Base-by-base conservation (phyloP, 1,140 invertebrate genomes). In the Acromyrmex echinatior region DNA sequence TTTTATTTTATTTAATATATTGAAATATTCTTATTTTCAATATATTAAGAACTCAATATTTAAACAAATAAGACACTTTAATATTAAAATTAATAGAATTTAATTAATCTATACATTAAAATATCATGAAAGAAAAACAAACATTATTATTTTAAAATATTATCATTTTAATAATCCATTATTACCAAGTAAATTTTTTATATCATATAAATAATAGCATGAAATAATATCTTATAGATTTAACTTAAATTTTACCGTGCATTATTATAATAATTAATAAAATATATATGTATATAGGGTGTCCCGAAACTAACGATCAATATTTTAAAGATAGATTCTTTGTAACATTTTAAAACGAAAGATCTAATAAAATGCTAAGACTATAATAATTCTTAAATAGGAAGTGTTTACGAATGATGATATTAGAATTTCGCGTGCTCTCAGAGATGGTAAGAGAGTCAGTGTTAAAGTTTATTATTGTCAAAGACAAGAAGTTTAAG, bases 1-100 rank as follows among this genome's bases (percentile, higher is more conserved):
- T n/a, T 63, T 78, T 31, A 45, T 45, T 25, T 45, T n/a, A 49
- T 45, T 45, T 79, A 66, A 5, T 66, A 49, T 79, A 16, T 65
- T 21, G 2, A 18, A 58, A 71, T 70, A 18, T 56, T 70, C 14
- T 70, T 12, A 21, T 79, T 14, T 65, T 21, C 6, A 31, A 39
- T 56, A 66, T 25, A 21, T 35, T 6, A 31, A 35, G 18, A n/a
- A 53, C 2, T 4, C 35, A 77, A 45, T 77, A 45, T 78, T 62
- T 62, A 18, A 63, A n/a, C 25, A 21, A 49, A 28, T 28, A 45
- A 25, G 14, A 63, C 28, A 3, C 21, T 21, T 76, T 58, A 56
- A 58, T 35, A 56, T 35, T 2, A 18, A 66, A n/a, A 39, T 10
- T 39, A 21, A 39, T 39, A 66, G 12, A 28, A 49, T 66, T 66